Base-by-base conservation (phyloP, 2,113 vertebrate genomes). In the Cyprinus carpio region DNA sequence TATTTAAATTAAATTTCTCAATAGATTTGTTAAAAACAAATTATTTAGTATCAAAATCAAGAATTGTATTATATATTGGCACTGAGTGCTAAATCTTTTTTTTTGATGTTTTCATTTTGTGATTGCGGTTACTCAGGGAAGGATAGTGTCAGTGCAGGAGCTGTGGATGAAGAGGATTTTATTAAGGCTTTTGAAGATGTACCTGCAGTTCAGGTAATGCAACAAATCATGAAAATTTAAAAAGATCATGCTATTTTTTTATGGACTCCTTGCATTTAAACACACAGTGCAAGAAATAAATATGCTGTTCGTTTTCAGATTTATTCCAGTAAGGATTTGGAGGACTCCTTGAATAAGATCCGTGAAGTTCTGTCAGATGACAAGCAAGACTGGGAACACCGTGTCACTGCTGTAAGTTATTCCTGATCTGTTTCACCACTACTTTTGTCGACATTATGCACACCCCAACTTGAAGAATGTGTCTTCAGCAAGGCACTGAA, bases 371-470 rank as follows among this genome's bases (percentile, higher is more conserved):
- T 99, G 0, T 97, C 96, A 51, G 98, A 99, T 89, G 98, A 99
- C 77, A 99, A 99, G 77, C 97, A 99, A 4, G 98, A 99, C 91
- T 99, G 98, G 98, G 98, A 99, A 79, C 97, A 99, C 91, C 94
- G 98, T 89, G 96, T 99, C 54, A 91, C 91, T 0, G 98, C 98
- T 60, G 98, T 99, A 94, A 96, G 92, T 60, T 3, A 64, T 56
- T 29, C 4, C 18, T 75, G 20, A 18, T 54, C 9, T 12, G 18
- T 27, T 16, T 1, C 7, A 20, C 37, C 8, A 2, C 29, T 51
- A 7, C 4, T 16, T 67, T 25, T 65, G 27, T 29, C 6, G n/a
- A 62, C 23, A 31, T 16, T 29, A 31, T 12, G 29, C 34, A 31
- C 11, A n/a, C n/a, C 27, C 18, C 25, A 37, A 20, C 43, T 49